phyloP scores from a whole-genome alignment of 2,113 vertebrate genomes.

The Erpornis zantholeuca region DNA sequence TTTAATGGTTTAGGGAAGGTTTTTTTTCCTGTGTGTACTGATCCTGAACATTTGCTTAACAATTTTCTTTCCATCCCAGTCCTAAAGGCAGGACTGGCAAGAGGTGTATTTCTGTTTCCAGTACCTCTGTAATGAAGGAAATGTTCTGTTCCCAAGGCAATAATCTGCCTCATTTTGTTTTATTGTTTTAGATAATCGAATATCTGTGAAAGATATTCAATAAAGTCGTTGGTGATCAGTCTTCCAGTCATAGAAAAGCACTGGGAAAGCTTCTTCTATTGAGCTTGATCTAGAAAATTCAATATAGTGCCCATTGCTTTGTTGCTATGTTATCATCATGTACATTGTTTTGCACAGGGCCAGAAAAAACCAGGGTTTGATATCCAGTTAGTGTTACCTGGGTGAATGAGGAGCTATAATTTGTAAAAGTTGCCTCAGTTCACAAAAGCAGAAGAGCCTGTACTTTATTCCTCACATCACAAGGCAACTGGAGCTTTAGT shows the following conservation, averaged over 20 bases:
- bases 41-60: background rate
- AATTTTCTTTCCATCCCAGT: background rate
- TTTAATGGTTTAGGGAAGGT: background rate
- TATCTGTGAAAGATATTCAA: constrained; percentile 40
- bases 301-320: background rate
- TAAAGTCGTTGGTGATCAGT: constrained; percentile 28
- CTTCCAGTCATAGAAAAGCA: constrained; percentile 20
- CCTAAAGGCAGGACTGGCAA: background rate
- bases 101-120: background rate
- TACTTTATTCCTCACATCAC: background rate
- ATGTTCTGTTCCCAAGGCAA: background rate
- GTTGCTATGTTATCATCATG: background rate
- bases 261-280: background rate
- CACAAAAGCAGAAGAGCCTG: background rate
- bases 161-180: background rate
- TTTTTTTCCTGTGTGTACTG: background rate
- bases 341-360: background rate
- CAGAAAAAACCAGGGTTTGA: background rate
- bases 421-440: background rate
- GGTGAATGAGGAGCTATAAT: background rate
- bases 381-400: constrained; percentile 9
- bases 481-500: background rate
- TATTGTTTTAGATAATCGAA: constrained; percentile 43
- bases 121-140: background rate
- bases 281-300: constrained; percentile 7